Base-by-base conservation (phyloP, 2,113 vertebrate genomes). In the Suricata suricatta region DNA sequence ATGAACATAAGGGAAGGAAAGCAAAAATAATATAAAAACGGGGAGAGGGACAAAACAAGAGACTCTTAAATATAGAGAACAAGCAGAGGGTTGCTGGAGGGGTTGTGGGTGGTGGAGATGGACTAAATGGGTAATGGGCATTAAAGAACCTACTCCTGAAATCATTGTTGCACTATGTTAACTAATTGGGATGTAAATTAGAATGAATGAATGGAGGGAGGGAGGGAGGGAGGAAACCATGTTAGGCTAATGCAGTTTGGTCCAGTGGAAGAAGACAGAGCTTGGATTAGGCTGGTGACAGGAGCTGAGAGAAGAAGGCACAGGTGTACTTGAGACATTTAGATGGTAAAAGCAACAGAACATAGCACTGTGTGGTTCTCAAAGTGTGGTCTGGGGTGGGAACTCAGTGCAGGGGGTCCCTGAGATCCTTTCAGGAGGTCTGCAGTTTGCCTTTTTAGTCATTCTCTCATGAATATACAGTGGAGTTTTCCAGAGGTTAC, bases 401-500 rank as follows among this genome's bases (percentile, higher is more conserved):
- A 6, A 33, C 41, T 72, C 50, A 41, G 23, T 1, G 23, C n/a
- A 15, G 4, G 38, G 0, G 16, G 11, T 84, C 57, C n/a, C 74
- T 85, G 31, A 92, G 31, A 84, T 90, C 16, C 33, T 85, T 52
- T 95, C 31, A 81, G 44, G 76, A 19, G 64, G 60, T 92, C 80
- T 87, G 13, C 57, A 33, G 31, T 23, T 63, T 52, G 35, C 19
- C 76, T 57, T 87, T 90, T 87, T 47, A 72, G 2, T 74, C 16
- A 29, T 94, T 77, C 29, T 96, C 8, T 94, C 68, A 64, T 64
- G 71, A 92, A 15, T 74, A 13, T 64, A 44, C 57, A 63, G 52
- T 71, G 33, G 86, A 52, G n/a, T 91, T 96, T 95, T 97, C 81
- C 82, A 93, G 82, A 81, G 35, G 25, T 88, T 66, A 79, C 15